phyloP scores from a whole-genome alignment of 2,113 vertebrate species.

The Trematomus loennbergii region DNA sequence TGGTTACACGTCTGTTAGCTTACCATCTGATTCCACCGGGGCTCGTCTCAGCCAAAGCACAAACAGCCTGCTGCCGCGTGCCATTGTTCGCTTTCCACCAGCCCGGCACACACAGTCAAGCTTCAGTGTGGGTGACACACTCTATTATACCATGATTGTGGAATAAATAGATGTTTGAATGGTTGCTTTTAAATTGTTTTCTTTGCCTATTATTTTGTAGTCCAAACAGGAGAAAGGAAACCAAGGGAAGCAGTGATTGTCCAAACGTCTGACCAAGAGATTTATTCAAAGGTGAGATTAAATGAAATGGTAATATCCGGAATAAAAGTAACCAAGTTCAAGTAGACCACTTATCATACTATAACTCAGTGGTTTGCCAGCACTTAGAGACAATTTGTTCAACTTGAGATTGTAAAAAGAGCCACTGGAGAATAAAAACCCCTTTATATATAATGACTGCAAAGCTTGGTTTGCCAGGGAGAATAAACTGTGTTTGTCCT shows the following conservation, averaged over 20 bases:
- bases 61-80: conserved; percentile 30
- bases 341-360: not conserved
- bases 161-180: conserved; percentile 54
- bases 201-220: conserved; percentile 23
- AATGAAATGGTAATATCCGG: not conserved
- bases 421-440: not conserved
- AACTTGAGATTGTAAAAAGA: not conserved
- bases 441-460: too few relatives aligned
- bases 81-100: conserved; percentile 42
- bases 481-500: too few relatives aligned
- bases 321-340: not conserved
- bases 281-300: conserved; percentile 1
- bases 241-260: conserved; percentile 2
- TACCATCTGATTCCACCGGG: conserved; percentile 49
- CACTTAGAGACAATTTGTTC: not conserved
- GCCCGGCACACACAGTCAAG: conserved; percentile 21
- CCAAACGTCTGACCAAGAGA: conserved; percentile 5
- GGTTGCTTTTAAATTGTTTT: conserved; percentile 43
- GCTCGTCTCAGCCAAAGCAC: conserved; percentile 46
- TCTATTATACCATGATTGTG: conserved; percentile 24
- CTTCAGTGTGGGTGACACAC: conserved; percentile 17
- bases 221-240: conserved; percentile 13
- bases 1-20: conserved; percentile 51
- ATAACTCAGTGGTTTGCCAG: not conserved
- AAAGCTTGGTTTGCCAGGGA: too few relatives aligned